Base-by-base conservation (phyloP, 2,113 vertebrate genomes). In the Danionella cerebrum region DNA sequence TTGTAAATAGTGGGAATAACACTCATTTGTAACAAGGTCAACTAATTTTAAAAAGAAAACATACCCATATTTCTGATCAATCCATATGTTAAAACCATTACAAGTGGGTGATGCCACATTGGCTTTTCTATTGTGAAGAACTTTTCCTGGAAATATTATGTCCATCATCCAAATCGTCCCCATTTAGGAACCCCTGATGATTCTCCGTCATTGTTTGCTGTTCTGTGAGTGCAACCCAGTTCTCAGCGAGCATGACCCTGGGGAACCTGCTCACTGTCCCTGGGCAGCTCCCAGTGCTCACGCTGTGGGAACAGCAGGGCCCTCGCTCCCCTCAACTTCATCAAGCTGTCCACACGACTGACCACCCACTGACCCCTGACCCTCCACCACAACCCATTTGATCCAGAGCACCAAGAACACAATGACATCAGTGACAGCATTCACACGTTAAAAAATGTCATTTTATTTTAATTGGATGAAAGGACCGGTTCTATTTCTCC, bases 331-430 rank as follows among this genome's bases (percentile, higher is more conserved):
- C 62, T 68, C 69, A 48, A 31, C 69, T 72, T 36, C 65, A 65
- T 72, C 74, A 71, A 65, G 45, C 69, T 72, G 69, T 72, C 74
- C 53, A 65, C 59, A 59, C 65, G 27, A 39, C 55, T 52, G 67
- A 58, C 60, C 60, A 65, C 69, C 64, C 70, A 52, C 65, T 65
- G 74, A 72, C 69, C 74, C 51, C 19, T 72, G 59, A 65, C 65
- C 74, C 45, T 29, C 41, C 57, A 25, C 22, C 38, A 38, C 6
- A 44, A 64, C 36, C 21, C 24, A 48, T 48, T 54, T 29, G 48
- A 42, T 35, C 19, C 41, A 10, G 27, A 31, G 50, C 25, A 7
- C 55, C n/a, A n/a, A n/a, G n/a, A n/a, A 71, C 68, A 71, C 63
- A 75, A 63, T 67, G 73, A 21, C 22, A 14, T 44, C 67, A 39